Base-by-base conservation (phyloP, 2,888 invertebrate genomes). In the Nephrotoma flavescens region DNA sequence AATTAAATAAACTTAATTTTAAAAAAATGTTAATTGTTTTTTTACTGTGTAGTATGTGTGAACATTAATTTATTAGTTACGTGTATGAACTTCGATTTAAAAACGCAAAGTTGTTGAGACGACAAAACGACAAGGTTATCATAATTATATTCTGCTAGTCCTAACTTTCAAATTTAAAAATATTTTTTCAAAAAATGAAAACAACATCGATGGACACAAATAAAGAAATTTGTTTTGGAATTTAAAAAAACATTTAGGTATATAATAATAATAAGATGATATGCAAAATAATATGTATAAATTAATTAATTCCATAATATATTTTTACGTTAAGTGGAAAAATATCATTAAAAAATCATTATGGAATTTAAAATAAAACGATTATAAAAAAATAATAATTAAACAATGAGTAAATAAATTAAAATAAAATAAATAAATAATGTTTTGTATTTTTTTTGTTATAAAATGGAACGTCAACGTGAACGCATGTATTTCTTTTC, bases 401-500 rank as follows among this genome's bases (percentile, higher is more conserved):
- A 11, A 71, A 71, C 11, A 1, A 71, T 71, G 31, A 19, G 31
- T 31, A 31, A 31, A 31, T 31, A 31, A 31, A 31, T 2, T 31
- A 31, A 71, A 71, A 71, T 71, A 31, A 71, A 71, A 57, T 57
- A 71, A 57, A 57, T 57, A 19, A 19, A 31, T 31, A 71, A 71
- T 71, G 31, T 31, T 31, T 31, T 31, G 31, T 31, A 31, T 31
- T 71, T 71, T 19, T 71, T 71, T 71, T 31, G 71, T 31, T 71
- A 71, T 31, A 41, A 42, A 84, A 84, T 84, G 84, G 84, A 84
- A 87, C 11, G 47, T 85, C 83, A 86, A 86, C 83, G 85, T 52
- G 83, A 83, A 86, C 71, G 83, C 83, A 44, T 42, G 31, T 31
- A 71, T 71, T 71, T 71, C 31, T 71, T 57, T 71, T 71, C 31